A percentile compares a stretch with the other conserved stretches of the same genome.
Evolutionary conservation across 2,888 invertebrate species (phyloP).

Genomic region (Dromius quadrimaculatus): DNA sequence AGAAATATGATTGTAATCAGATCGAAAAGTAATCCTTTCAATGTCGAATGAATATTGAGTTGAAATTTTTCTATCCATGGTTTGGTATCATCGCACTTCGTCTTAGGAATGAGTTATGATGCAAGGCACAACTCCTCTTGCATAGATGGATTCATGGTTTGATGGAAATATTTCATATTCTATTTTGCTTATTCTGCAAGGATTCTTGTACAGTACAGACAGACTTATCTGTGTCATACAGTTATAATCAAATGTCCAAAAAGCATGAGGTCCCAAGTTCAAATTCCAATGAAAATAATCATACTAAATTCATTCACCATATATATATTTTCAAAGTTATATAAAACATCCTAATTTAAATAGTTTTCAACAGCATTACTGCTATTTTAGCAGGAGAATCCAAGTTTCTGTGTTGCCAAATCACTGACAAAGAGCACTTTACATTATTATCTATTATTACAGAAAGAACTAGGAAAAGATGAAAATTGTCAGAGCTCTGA

Average conservation of each 20-base stretch:
- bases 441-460: conserved; percentile 24
- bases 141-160: background rate
- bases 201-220: background rate
- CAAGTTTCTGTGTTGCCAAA: background rate
- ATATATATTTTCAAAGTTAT: too few relatives aligned
- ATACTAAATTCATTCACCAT: too few relatives aligned
- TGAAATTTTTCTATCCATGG: background rate
- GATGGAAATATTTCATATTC: background rate
- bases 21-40: background rate
- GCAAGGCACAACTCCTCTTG: background rate
- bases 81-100: too few relatives aligned
- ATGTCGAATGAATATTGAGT: background rate
- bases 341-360: too few relatives aligned
- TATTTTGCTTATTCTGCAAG: background rate
- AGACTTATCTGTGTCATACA: background rate
- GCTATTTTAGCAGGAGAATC: background rate
- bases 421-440: conserved; percentile 15
- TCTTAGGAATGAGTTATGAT: too few relatives aligned
- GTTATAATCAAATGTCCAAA: background rate
- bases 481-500: conserved; percentile 8
- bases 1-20: background rate
- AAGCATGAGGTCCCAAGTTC: background rate
- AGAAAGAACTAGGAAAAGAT: conserved; percentile 32
- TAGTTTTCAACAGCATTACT: background rate
- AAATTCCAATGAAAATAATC: conserved; percentile 4